phyloP scores from a whole-genome alignment of 1,140 invertebrate species.

The Anastatus disparis region DNA sequence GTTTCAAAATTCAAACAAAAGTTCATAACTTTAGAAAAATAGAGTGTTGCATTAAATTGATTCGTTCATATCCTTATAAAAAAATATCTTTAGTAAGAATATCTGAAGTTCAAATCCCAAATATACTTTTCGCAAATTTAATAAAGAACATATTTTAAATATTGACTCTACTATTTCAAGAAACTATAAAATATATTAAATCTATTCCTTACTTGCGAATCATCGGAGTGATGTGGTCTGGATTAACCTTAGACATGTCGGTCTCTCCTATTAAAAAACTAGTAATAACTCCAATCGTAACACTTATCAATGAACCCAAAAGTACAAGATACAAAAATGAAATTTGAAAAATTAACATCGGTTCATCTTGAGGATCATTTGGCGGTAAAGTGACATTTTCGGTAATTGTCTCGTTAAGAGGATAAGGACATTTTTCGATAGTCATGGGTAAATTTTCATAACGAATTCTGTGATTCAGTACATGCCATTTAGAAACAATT shows the following conservation, averaged over 20 bases:
- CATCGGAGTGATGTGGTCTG: constrained; percentile 49
- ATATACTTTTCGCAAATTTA: not conserved
- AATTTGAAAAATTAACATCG: constrained; percentile 62
- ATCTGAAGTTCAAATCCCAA: no score
- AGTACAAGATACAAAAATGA: constrained; percentile 71
- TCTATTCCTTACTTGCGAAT: constrained; percentile 45
- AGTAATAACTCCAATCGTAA: constrained; percentile 63
- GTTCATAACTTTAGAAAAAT: no score
- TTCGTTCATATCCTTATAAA: no score
- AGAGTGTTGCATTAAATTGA: no score
- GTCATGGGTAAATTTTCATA: constrained; percentile 54
- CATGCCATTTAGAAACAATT: constrained; percentile 64
- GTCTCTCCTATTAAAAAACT: constrained; percentile 63
- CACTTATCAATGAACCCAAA: constrained; percentile 63
- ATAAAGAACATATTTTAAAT: not conserved
- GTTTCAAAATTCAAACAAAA: no score
- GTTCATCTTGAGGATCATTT: constrained; percentile 39
- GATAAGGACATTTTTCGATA: constrained; percentile 58
- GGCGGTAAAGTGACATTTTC: constrained; percentile 22
- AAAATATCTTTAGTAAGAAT: no score
- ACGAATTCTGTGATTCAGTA: constrained; percentile 52
- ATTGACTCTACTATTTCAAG: not conserved
- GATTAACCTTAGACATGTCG: constrained; percentile 45
- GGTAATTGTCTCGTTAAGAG: constrained; percentile 10
- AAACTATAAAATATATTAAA: not conserved